These are phyloP conservation scores for Mimumesa dahlbomi DNA, from an alignment of 2,888 invertebrate species.

Conservation along the genomic window DNA sequence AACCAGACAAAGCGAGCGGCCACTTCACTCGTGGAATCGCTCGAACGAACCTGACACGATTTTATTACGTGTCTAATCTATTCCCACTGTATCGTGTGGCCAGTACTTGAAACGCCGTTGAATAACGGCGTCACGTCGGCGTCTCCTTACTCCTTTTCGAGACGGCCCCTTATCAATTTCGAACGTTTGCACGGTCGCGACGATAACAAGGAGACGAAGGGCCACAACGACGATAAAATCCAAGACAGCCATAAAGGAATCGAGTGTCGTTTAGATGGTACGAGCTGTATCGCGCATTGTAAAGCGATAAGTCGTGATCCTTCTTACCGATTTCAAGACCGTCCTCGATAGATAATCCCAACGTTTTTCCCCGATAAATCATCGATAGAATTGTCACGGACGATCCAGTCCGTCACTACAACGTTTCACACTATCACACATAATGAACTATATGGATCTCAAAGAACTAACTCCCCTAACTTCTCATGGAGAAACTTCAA, in stretches of 20 bases:
- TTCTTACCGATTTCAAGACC: slow-evolving; percentile 19
- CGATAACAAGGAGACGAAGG: slow-evolving; percentile 43
- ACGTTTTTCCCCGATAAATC: slow-evolving; percentile 8
- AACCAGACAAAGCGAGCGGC: no score
- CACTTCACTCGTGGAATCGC: no score
- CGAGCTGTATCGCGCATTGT: slow-evolving; percentile 15
- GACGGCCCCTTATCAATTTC: slow-evolving; percentile 50
- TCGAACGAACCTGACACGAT: slow-evolving; percentile 17
- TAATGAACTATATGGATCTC: no score
- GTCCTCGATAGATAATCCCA: slow-evolving; percentile 11
- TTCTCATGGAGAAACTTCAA: no score
- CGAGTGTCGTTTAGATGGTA: slow-evolving; percentile 40
- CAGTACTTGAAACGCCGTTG: slow-evolving; percentile 14
- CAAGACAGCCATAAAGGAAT: slow-evolving; percentile 49
- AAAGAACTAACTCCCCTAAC: no score
- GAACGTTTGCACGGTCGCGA: slow-evolving; percentile 46
- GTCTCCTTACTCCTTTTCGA: slow-evolving; percentile 22
- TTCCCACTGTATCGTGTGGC: slow-evolving; percentile 17
- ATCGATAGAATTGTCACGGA: no score
- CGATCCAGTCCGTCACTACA: no score
- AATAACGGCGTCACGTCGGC: slow-evolving; percentile 42
- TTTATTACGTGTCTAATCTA: slow-evolving; percentile 51
- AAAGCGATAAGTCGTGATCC: slow-evolving; percentile 44
- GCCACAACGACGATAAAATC: slow-evolving; percentile 49
- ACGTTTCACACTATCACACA: no score